A percentile compares a stretch with the other conserved stretches of the same genome.
phyloP scores from a whole-genome alignment of 2,888 invertebrate species.

The Stenchaetothrips biformis region DNA sequence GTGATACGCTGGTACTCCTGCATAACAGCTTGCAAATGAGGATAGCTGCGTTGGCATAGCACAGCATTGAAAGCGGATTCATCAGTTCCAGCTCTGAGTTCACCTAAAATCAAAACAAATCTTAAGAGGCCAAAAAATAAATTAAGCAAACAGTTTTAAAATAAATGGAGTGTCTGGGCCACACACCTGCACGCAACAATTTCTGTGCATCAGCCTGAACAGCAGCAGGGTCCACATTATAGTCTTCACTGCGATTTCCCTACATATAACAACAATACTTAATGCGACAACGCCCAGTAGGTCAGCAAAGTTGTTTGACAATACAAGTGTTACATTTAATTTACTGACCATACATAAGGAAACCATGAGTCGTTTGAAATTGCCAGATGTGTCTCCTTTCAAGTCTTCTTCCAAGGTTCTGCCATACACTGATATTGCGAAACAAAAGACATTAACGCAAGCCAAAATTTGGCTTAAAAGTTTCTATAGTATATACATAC shows the following conservation, averaged over 20 bases:
- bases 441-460: constrained; percentile 26
- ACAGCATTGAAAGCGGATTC: constrained; percentile 81
- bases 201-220: constrained; percentile 80
- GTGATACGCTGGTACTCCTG: constrained; percentile 70
- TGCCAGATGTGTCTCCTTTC: constrained; percentile 82
- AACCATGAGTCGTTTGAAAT: constrained; percentile 83
- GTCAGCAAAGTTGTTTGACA: neutral
- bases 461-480: constrained; percentile 17
- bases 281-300: constrained; percentile 22
- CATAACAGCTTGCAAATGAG: constrained; percentile 58
- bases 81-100: constrained; percentile 68
- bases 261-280: constrained; percentile 39
- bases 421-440: constrained; percentile 64
- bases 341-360: constrained; percentile 67
- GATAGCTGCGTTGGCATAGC: constrained; percentile 70
- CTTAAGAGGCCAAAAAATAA: neutral
- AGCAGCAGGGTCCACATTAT: constrained; percentile 61
- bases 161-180: constrained; percentile 26
- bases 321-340: neutral
- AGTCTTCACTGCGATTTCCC: constrained; percentile 76
- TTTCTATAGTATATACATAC: constrained; percentile 53
- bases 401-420: constrained; percentile 76
- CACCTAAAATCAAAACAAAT: constrained; percentile 45
- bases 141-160: neutral
- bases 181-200: constrained; percentile 67